These are phyloP conservation scores for Myotis yumanensis DNA, from an alignment of 2,113 vertebrate species.

Conservation along the genomic window DNA sequence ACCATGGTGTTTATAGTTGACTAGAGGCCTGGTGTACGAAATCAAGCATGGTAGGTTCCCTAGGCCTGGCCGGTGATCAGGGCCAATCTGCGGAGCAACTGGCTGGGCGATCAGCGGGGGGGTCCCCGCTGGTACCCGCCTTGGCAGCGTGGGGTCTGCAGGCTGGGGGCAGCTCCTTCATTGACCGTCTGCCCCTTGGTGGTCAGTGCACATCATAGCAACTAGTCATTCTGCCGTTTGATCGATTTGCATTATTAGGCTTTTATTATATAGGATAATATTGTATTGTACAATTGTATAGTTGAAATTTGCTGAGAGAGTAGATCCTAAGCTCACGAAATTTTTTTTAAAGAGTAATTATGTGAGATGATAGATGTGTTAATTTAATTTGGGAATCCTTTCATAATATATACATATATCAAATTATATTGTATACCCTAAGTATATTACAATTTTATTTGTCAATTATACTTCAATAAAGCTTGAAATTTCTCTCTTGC, in stretches of 20 bases:
- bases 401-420: neutral
- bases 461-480: neutral
- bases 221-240: too few species aligned
- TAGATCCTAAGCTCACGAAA: neutral
- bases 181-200: too few species aligned
- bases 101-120: fast-evolving
- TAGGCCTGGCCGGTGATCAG: too few species aligned
- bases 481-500: neutral
- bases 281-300: neutral
- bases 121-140: too few species aligned
- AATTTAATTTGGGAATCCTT: neutral
- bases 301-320: neutral
- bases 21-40: too few species aligned
- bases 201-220: too few species aligned
- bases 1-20: neutral
- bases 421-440: neutral
- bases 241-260: too few species aligned
- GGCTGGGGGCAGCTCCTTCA: too few species aligned
- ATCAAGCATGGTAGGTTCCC: too few species aligned
- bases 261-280: neutral
- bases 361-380: neutral
- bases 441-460: neutral
- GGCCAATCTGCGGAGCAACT: too few species aligned
- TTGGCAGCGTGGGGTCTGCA: too few species aligned
- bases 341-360: neutral